A percentile compares a stretch with the other conserved stretches of the same genome.
Conservation (phyloP, 1,140 invertebrate genomes). For the Pseudachorutes palmiensis region DNA sequence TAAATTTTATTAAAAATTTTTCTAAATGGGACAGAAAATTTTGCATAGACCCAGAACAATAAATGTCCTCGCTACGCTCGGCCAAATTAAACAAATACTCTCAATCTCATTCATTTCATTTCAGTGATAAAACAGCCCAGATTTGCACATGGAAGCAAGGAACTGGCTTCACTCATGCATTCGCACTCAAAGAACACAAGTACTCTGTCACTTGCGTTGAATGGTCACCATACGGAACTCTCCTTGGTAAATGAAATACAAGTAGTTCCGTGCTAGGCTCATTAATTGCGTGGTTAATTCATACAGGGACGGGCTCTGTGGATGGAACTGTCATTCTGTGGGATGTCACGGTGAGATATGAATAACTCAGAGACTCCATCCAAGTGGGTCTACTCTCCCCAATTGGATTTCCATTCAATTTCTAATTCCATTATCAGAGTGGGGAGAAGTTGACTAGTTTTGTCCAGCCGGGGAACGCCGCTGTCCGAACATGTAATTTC, state of each 20-base stretch:
- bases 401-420: no score
- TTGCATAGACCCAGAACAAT: no score
- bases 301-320: constrained; percentile 55
- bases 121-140: constrained; percentile 56
- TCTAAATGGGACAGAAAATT: no score
- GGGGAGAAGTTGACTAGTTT: constrained; percentile 54
- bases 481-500: constrained; percentile 58
- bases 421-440: constrained; percentile 48
- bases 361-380: neutral
- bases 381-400: neutral
- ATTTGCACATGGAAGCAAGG: constrained; percentile 55
- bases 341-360: constrained; percentile 47
- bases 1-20: no score
- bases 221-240: constrained; percentile 61
- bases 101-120: constrained; percentile 23
- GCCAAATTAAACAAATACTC: no score
- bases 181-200: constrained; percentile 55
- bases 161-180: constrained; percentile 51
- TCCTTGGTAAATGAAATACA: constrained; percentile 43
- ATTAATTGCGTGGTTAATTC: neutral
- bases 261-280: neutral
- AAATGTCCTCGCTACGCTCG: no score
- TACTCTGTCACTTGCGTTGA: constrained; percentile 54
- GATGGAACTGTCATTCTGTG: constrained; percentile 65
- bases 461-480: constrained; percentile 55